phyloP scores from a whole-genome alignment of 2,888 invertebrate genomes.

The Caradrina clavipalpis region DNA sequence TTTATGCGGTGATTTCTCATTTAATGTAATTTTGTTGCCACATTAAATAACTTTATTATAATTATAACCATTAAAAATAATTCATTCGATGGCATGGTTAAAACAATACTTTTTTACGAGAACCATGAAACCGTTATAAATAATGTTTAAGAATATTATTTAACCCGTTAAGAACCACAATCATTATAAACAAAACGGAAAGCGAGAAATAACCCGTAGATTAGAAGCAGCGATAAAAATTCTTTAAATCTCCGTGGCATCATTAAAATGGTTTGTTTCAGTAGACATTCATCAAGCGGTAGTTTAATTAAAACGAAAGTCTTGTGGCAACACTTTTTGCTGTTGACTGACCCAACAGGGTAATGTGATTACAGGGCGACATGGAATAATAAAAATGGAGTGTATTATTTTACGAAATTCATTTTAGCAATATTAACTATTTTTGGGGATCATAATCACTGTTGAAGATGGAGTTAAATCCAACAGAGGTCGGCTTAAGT shows the following conservation, averaged over 20 bases:
- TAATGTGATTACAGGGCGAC: conserved; percentile 62
- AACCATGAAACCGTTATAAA: background rate
- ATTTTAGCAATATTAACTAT: background rate
- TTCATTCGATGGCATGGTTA: background rate
- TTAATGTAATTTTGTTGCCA: background rate
- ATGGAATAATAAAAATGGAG: conserved; percentile 34
- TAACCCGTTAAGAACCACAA: conserved; percentile 2
- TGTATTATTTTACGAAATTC: background rate
- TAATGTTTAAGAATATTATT: background rate
- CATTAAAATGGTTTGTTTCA: conserved; percentile 75
- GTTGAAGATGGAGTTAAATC: no score
- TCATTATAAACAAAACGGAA: conserved; percentile 16
- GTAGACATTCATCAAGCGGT: conserved; percentile 73
- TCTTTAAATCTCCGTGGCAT: conserved; percentile 64
- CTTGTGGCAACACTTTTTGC: conserved; percentile 69
- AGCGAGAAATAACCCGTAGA: conserved; percentile 16
- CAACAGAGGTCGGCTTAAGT: no score
- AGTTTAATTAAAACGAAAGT: conserved; percentile 78
- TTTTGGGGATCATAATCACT: background rate
- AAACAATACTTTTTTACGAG: background rate
- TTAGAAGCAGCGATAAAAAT: conserved; percentile 49
- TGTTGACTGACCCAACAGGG: conserved; percentile 70
- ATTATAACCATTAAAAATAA: background rate
- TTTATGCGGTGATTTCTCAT: background rate
- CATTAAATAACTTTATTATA: background rate